These are phyloP conservation scores for Heteropelma amictum DNA, from an alignment of 2,888 invertebrate genomes.

Conservation along the genomic window DNA sequence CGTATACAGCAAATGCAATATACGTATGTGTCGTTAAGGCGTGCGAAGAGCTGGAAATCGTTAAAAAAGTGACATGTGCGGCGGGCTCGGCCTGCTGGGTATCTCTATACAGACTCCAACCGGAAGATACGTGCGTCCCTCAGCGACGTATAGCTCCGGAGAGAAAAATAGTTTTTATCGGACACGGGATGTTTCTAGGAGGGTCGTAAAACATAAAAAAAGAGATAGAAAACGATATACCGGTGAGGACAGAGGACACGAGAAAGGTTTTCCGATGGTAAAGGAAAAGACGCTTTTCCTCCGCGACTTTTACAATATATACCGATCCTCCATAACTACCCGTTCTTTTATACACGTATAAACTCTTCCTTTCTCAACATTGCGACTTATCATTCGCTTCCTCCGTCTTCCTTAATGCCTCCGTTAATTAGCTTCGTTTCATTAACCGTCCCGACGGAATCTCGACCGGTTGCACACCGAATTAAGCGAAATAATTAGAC, in stretches of 20 bases:
- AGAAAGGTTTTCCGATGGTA: slow-evolving; percentile 1
- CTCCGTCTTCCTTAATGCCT: no score
- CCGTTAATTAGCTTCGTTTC: slow-evolving; percentile 76
- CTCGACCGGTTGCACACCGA: slow-evolving; percentile 71
- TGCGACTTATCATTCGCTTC: no score
- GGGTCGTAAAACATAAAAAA: background rate
- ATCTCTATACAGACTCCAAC: background rate
- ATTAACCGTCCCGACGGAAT: slow-evolving; percentile 70
- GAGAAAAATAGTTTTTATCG: slow-evolving; percentile 31
- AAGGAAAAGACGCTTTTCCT: background rate
- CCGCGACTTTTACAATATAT: background rate
- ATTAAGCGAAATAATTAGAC: slow-evolving; percentile 78
- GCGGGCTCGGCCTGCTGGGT: background rate
- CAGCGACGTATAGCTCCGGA: background rate
- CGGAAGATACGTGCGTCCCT: slow-evolving; percentile 1
- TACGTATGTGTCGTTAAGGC: background rate
- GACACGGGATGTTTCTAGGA: background rate
- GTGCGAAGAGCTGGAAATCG: slow-evolving; percentile 40
- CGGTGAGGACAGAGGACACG: background rate
- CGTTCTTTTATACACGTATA: no score
- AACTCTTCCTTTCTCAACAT: background rate
- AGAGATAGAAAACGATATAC: background rate
- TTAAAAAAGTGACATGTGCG: slow-evolving; percentile 49
- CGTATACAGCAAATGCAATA: background rate
- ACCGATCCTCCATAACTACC: no score